phyloP scores from a whole-genome alignment of 1,140 invertebrate species.

The Calephelis nemesis region DNA sequence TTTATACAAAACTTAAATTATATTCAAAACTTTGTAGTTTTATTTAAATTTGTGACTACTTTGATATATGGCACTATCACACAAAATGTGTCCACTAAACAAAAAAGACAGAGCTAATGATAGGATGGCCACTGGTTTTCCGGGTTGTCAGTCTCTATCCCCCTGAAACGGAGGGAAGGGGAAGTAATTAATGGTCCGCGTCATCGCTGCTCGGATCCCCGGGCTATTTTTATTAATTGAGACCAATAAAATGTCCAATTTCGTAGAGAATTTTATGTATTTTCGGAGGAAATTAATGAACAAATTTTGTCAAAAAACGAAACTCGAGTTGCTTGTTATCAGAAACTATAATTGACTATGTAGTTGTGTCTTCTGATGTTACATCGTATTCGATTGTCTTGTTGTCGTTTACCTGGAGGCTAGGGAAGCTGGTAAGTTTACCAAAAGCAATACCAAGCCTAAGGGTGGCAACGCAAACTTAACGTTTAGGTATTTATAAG shows the following conservation, averaged over 20 bases:
- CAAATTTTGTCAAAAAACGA: slow-evolving; percentile 1
- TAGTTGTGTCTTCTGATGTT: no score
- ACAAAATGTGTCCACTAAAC: background rate
- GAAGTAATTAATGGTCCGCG: slow-evolving; percentile 10
- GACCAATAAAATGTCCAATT: slow-evolving; percentile 15
- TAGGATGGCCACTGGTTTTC: background rate
- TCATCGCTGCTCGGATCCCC: slow-evolving; percentile 1
- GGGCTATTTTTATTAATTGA: slow-evolving; percentile 15
- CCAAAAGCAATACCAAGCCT: no score
- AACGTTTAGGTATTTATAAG: no score
- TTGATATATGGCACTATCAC: no score
- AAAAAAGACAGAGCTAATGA: background rate
- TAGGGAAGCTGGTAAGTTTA: no score
- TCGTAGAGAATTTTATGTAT: background rate
- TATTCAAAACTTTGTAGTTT: no score
- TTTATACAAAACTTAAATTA: no score
- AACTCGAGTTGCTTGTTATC: background rate
- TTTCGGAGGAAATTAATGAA: background rate
- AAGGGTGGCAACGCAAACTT: no score
- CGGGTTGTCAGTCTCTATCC: slow-evolving; percentile 1
- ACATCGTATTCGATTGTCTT: no score
- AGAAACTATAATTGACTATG: no score
- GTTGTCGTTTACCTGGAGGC: no score
- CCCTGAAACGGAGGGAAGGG: background rate
- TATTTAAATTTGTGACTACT: no score